Base-by-base conservation (phyloP, 2,888 invertebrate species). In the Ellobium chinense region DNA sequence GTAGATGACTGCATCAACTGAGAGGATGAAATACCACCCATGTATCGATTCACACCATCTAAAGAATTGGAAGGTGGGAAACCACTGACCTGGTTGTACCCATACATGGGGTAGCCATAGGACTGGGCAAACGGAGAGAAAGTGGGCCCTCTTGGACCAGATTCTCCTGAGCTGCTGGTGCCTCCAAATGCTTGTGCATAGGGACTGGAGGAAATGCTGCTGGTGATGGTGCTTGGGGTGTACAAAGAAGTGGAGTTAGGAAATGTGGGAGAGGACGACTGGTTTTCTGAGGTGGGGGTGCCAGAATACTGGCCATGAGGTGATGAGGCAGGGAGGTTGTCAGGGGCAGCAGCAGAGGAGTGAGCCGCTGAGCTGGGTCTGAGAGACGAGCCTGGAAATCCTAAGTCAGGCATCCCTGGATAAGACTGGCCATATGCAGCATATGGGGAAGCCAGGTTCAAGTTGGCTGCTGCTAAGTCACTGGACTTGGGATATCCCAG, bases 121-220 rank as follows among this genome's bases (percentile, higher is more conserved):
- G 80, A 63, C 34, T 80, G 80, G 34, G 75, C 66, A 69, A 80
- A 80, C 14, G 74, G 73, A 24, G 80, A 80, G 36, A 80, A 80
- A 12, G 65, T 65, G 21, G 73, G 66, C 14, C 74, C 69, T 27
- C 80, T 36, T 37, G 72, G 2, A 12, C 60, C 60, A 24, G 79
- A 9, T 12, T 79, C 79, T 31, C 62, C 63, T 56, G 80, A 60
- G 34, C 63, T 69, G 68, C 46, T 39, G 21, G 66, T 74, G 27
- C 80, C 60, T 29, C 80, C 80, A 80, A 75, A 80, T 31, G 80
- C 80, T 69, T 80, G 80, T 68, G 80, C 75, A 62, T 80, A 80
- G n/a, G 80, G 80, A 27, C 80, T 80, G 39, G 75, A 69, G 56
- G 75, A 58, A 75, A 75, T 70, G 46, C 80, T 75, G 70, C 46